Conservation (phyloP, 2,888 invertebrate genomes). For the Aphelenchoides bicaudatus region DNA sequence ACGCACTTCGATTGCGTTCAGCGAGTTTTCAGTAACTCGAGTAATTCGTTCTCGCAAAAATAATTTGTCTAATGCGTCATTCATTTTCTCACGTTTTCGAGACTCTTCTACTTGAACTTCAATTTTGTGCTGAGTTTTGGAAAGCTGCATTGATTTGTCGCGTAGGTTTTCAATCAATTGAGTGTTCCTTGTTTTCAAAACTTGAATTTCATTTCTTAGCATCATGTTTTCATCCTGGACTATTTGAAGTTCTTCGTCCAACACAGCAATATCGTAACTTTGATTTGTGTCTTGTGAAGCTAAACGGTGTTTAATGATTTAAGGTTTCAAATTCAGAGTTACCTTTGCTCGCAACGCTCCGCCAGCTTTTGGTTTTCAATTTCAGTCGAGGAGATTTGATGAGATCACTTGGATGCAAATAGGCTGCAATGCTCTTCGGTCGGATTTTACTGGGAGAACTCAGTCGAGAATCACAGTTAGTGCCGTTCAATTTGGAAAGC, state of each 20-base stretch:
- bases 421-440: conserved; percentile 35
- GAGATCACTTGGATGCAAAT: conserved; percentile 36
- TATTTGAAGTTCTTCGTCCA: conserved; percentile 22
- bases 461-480: conserved; percentile 1
- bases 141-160: conserved; percentile 51
- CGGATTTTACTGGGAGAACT: conserved; percentile 26
- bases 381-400: conserved; percentile 20
- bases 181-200: conserved; percentile 44
- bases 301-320: conserved; percentile 18
- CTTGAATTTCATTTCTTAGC: conserved; percentile 31
- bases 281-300: conserved; percentile 30
- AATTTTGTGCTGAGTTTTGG: conserved; percentile 43
- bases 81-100: conserved; percentile 38
- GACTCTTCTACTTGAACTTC: conserved; percentile 43
- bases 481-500: no score
- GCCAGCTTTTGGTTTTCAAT: conserved; percentile 33
- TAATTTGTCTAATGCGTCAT: conserved; percentile 47
- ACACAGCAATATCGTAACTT: conserved; percentile 15
- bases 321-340: conserved; percentile 10
- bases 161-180: conserved; percentile 51
- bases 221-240: conserved; percentile 32
- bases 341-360: conserved; percentile 30
- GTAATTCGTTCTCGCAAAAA: conserved; percentile 40
- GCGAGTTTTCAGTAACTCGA: conserved; percentile 23
- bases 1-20: conserved; percentile 42